These are phyloP conservation scores for Danaus chrysippus DNA, from an alignment of 2,888 invertebrate genomes.

Conservation along the genomic window DNA sequence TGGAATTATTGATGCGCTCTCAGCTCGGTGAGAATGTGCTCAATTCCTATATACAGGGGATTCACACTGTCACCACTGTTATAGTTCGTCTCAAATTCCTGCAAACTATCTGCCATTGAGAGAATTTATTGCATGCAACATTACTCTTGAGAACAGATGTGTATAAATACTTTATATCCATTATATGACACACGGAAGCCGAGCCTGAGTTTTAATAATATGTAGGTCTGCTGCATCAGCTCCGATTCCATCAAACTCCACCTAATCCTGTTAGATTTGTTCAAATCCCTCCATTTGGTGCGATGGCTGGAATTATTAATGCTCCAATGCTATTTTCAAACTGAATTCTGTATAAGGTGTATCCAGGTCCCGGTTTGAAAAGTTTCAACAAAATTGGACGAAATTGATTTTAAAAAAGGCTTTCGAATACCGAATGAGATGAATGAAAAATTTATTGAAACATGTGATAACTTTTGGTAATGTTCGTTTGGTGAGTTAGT, in stretches of 20 bases:
- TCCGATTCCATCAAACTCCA: constrained; percentile 13
- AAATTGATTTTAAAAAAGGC: constrained; percentile 33
- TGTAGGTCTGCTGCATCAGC: constrained; percentile 1
- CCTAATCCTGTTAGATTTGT: constrained; percentile 40
- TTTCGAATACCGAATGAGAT: constrained; percentile 31
- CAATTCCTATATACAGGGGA: constrained; percentile 12
- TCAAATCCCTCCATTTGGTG: constrained; percentile 44
- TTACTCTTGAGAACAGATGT: too few species aligned
- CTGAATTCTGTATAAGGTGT: constrained; percentile 8
- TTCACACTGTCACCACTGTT: constrained; percentile 13
- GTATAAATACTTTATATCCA: too few species aligned
- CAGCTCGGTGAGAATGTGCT: constrained; percentile 18
- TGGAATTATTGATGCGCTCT: constrained; percentile 33
- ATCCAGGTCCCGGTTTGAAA: constrained; percentile 32
- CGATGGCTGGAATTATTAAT: constrained; percentile 50
- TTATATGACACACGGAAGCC: not conserved
- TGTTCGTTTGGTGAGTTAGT: not conserved
- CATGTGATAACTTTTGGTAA: not conserved
- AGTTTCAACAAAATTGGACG: constrained; percentile 33
- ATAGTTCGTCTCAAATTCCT: not conserved
- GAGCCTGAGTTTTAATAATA: not conserved
- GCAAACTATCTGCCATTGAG: not conserved
- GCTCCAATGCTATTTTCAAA: constrained; percentile 39
- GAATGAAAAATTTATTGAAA: constrained; percentile 12
- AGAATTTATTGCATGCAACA: too few species aligned